Base-by-base conservation (phyloP, 2,888 invertebrate genomes). In the Sarcophaga carnaria region DNA sequence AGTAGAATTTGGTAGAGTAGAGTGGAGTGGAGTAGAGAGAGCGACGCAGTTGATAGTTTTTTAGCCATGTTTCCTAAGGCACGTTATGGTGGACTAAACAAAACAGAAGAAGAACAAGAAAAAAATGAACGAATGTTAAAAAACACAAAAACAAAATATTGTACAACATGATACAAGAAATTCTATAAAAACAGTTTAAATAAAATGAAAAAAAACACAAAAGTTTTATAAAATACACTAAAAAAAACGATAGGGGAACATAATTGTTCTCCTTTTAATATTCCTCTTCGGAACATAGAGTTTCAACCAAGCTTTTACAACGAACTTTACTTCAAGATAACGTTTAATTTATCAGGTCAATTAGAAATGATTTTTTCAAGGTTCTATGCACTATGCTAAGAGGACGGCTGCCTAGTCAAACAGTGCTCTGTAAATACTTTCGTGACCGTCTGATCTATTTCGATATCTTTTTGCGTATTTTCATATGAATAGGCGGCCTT, bases 131-230 rank as follows among this genome's bases (percentile, higher is more conserved):
- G 37, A 78, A 59, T 45, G 62, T 27, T 49, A 60, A 62, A 72
- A 67, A 62, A 45, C 25, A 54, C 12, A 71, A 67, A 64, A 45
- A 37, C 37, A 64, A 79, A 78, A 78, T 75, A 71, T 87, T 81
- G 76, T 87, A 71, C 66, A 87, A 87, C 84, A 79, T 79, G 78
- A 84, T 81, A 79, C 81, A 87, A 87, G 84, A 84, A 84, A 79
- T 79, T 76, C 71, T 79, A 75, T 54, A 79, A 87, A 86, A 87
- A 81, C 75, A 64, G 70, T 71, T 80, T 70, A 80, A 75, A 79
- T 80, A 75, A 79, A 69, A 64, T 66, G 63, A 14, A 71, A 79
- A 59, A 37, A 75, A 62, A 54, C 0, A 54, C 5, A 59, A 11
- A 37, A 78, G 22, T 49, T 62, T 17, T 27, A 27, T 27, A 27